phyloP scores from a whole-genome alignment of 2,113 vertebrate species.

The Scolopax mira region DNA sequence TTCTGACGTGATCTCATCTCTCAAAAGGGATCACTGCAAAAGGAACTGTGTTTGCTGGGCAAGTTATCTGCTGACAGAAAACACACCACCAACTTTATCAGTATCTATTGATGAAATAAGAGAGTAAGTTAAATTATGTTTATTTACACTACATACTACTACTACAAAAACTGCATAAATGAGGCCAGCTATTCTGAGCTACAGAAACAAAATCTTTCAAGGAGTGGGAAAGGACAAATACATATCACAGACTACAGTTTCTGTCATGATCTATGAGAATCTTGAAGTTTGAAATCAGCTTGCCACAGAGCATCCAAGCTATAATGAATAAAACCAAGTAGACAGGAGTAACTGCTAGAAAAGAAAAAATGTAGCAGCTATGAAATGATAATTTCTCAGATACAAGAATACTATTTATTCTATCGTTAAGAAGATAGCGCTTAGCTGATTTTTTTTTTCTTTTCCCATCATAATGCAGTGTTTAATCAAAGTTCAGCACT shows the following conservation, averaged over 20 bases:
- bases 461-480: background rate
- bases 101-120: background rate
- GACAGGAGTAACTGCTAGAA: background rate
- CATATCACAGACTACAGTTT: background rate
- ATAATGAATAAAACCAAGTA: background rate
- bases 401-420: background rate
- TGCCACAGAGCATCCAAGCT: background rate
- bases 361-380: background rate
- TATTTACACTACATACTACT: too few relatives aligned
- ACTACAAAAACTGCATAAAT: background rate
- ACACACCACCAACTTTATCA: background rate
- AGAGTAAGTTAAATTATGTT: background rate
- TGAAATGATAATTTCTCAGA: background rate
- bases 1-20: background rate
- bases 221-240: background rate
- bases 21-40: background rate
- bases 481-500: background rate
- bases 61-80: background rate
- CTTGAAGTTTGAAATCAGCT: background rate
- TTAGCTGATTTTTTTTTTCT: background rate
- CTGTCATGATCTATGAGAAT: background rate
- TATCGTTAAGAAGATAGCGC: fast-evolving
- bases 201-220: background rate
- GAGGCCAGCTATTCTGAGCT: background rate
- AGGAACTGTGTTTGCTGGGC: background rate